A percentile compares a stretch with the other conserved stretches of the same genome.
Evolutionary conservation across 2,888 invertebrate genomes (phyloP).

Genomic region (Caenorhabditis sp.): DNA sequence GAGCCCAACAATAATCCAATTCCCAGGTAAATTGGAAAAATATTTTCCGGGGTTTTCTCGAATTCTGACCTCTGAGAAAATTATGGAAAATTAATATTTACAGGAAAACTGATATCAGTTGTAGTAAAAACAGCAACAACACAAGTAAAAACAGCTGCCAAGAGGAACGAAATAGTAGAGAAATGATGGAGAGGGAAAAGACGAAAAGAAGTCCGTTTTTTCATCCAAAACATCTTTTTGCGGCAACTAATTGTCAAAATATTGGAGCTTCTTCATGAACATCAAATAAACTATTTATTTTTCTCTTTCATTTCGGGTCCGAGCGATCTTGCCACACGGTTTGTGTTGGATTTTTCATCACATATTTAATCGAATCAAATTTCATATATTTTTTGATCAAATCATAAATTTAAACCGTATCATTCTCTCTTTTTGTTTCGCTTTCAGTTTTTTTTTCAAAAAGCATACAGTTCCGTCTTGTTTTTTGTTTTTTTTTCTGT

Average conservation of each 20-base stretch:
- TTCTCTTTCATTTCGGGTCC: too few relatives aligned
- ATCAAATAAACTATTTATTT: neutral
- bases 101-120: constrained; percentile 10
- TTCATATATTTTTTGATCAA: neutral
- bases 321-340: too few relatives aligned
- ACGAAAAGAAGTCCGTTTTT: constrained; percentile 30
- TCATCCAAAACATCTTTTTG: constrained; percentile 38
- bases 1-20: constrained; percentile 20
- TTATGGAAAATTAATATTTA: too few relatives aligned
- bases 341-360: too few relatives aligned
- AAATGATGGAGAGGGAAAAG: constrained; percentile 7
- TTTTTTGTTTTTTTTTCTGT: constrained; percentile 6
- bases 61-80: neutral
- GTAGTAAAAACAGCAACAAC: constrained; percentile 2
- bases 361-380: neutral
- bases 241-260: neutral
- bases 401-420: neutral
- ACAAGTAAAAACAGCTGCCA: constrained; percentile 3
- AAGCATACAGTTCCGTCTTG: neutral
- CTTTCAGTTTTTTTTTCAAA: neutral
- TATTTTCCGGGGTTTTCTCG: too few relatives aligned
- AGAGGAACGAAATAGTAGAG: constrained; percentile 7
- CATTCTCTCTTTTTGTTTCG: neutral
- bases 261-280: too few relatives aligned
- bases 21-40: neutral